These are phyloP conservation scores for Proterorhinus semilunaris DNA, from an alignment of 2,113 vertebrate genomes.

Conservation along the genomic window DNA sequence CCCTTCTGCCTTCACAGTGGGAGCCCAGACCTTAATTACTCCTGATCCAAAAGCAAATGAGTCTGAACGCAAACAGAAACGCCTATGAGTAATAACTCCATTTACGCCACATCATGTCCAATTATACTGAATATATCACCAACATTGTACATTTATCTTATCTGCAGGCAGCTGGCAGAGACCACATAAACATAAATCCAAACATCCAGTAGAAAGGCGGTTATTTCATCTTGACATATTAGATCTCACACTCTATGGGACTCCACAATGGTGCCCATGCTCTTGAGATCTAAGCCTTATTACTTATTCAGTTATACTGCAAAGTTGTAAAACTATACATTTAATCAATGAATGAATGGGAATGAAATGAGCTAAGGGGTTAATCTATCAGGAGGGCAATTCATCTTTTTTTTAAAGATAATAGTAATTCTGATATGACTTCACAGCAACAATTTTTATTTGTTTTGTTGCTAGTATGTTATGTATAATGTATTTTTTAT, in stretches of 20 bases:
- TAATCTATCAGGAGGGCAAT: too few relatives aligned
- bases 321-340: neutral
- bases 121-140: constrained; percentile 57
- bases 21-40: constrained; percentile 56
- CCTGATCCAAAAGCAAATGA: constrained; percentile 58
- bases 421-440: too few relatives aligned
- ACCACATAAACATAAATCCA: constrained; percentile 27
- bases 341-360: too few relatives aligned
- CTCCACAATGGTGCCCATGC: neutral
- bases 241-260: neutral
- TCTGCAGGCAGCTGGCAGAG: constrained; percentile 27
- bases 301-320: neutral
- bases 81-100: constrained; percentile 54
- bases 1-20: constrained; percentile 41
- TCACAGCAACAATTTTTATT: too few relatives aligned
- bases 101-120: constrained; percentile 62
- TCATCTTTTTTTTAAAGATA: too few relatives aligned
- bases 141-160: constrained; percentile 29
- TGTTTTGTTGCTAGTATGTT: too few relatives aligned
- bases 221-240: neutral
- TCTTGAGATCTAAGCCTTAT: neutral
- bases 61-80: constrained; percentile 52
- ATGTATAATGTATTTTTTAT: too few relatives aligned
- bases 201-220: neutral
- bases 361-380: too few relatives aligned